These are phyloP conservation scores for Uria aalge DNA, from an alignment of 2,113 vertebrate species.

Conservation along the genomic window DNA sequence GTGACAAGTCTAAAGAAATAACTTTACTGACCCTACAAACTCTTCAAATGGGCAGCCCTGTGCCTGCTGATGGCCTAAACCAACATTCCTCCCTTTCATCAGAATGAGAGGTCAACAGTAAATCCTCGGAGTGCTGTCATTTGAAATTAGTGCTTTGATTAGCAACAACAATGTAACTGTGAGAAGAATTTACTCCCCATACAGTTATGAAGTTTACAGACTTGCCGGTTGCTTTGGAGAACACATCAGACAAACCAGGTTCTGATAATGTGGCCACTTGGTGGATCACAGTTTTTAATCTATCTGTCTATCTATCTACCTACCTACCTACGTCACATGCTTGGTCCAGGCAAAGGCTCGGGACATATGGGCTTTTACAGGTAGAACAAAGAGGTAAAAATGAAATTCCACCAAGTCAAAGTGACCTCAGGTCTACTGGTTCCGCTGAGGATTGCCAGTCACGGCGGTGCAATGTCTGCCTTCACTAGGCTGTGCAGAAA, in stretches of 20 bases:
- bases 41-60: background rate
- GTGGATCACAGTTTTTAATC: background rate
- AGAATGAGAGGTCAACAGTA: background rate
- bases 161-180: background rate
- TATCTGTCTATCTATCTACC: no score
- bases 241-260: background rate
- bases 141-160: background rate
- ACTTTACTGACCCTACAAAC: background rate
- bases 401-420: background rate
- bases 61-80: background rate
- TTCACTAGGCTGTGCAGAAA: background rate
- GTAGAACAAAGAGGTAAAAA: background rate
- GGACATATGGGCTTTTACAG: background rate
- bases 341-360: background rate
- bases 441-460: background rate
- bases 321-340: background rate
- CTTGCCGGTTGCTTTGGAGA: background rate
- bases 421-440: background rate
- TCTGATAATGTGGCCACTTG: background rate
- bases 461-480: background rate
- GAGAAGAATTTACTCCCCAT: background rate
- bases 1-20: background rate
- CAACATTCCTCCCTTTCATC: background rate
- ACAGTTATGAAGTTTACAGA: background rate
- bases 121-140: background rate